Evolutionary conservation across 1,140 invertebrate genomes (phyloP).

Genomic region (Sitobion miscanthi): DNA sequence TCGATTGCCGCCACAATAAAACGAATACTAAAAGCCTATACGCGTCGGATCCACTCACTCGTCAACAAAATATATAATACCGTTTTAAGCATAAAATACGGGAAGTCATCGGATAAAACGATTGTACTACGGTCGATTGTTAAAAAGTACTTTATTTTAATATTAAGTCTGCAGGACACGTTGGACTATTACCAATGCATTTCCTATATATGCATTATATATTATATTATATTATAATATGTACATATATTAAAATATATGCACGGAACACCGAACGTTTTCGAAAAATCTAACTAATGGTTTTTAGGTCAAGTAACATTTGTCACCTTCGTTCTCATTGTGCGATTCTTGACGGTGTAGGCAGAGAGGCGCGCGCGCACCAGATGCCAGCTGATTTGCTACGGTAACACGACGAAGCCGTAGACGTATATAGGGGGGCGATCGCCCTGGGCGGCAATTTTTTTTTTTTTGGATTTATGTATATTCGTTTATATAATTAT

Average conservation of each 20-base stretch:
- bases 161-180: too few relatives aligned
- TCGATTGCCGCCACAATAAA: too few relatives aligned
- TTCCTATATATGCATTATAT: background rate
- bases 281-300: background rate
- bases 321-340: conserved; percentile 39
- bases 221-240: background rate
- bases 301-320: conserved; percentile 49
- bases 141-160: background rate
- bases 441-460: background rate
- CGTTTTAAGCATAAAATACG: background rate
- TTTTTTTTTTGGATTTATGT: background rate
- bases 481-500: conserved; percentile 11
- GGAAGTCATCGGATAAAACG: background rate
- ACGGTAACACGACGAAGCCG: background rate
- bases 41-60: background rate
- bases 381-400: conserved; percentile 6
- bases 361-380: background rate
- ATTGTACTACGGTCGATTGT: background rate
- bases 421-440: conserved; percentile 9
- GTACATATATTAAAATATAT: background rate
- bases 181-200: background rate
- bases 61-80: background rate
- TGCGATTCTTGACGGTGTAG: conserved; percentile 18
- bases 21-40: background rate
- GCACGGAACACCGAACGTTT: background rate